Evolutionary conservation across 2,797 vertebrate genomes (phyloP).

Genomic region (Otus scops): DNA sequence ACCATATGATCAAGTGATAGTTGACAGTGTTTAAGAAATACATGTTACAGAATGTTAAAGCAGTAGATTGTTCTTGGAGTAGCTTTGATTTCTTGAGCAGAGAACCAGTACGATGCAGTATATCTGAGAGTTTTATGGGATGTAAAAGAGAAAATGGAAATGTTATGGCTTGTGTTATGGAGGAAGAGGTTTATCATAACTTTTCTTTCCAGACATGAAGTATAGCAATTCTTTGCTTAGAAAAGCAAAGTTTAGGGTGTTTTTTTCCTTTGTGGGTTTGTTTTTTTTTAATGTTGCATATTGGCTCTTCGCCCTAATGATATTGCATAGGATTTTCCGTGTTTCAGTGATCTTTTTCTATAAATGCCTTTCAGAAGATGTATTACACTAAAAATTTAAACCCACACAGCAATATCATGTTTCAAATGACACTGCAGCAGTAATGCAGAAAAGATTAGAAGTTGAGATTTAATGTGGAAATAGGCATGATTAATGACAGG

Average conservation of each 20-base stretch:
- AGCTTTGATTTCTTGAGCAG: neutral
- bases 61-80: neutral
- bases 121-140: neutral
- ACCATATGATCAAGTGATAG: neutral
- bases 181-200: neutral
- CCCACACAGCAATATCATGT: neutral
- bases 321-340: neutral
- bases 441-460: neutral
- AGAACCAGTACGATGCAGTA: neutral
- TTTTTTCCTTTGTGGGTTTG: neutral
- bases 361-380: neutral
- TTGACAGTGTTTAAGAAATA: neutral
- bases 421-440: neutral
- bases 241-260: neutral
- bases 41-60: neutral
- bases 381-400: neutral
- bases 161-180: neutral
- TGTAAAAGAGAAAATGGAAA: neutral
- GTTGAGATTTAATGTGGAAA: neutral
- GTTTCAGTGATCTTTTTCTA: neutral
- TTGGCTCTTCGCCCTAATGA: neutral
- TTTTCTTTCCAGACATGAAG: neutral
- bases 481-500: neutral
- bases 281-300: neutral
- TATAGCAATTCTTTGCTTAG: neutral